A percentile compares a stretch with the other conserved stretches of the same genome.
Evolutionary conservation across 2,113 vertebrate species (phyloP).

Genomic region (Sminthopsis crassicaudata): DNA sequence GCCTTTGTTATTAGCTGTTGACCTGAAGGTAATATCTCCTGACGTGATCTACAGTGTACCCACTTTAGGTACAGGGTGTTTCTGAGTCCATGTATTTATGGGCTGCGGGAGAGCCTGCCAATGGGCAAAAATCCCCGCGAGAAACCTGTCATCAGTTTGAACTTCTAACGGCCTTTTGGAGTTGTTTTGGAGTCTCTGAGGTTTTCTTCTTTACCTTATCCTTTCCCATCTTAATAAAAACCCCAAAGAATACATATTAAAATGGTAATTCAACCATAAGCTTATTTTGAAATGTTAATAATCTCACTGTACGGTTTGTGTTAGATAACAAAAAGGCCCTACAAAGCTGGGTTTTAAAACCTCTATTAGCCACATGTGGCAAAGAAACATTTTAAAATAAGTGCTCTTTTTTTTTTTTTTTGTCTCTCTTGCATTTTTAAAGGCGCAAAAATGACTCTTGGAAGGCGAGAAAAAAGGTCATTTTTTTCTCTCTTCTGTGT

Average conservation of each 20-base stretch:
- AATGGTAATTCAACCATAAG: constrained; percentile 18
- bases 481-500: not conserved
- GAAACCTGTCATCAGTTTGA: not conserved
- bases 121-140: not conserved
- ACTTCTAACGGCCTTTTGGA: not conserved
- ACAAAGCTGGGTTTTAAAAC: not conserved
- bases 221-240: not conserved
- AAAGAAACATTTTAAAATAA: constrained; percentile 36
- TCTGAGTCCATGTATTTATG: not conserved
- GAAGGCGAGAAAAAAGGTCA: not conserved
- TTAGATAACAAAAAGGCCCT: not conserved
- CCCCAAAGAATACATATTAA: constrained; percentile 35
- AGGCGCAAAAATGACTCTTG: constrained; percentile 34
- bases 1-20: not conserved
- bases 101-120: not conserved
- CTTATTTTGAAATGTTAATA: constrained; percentile 22
- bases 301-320: not conserved
- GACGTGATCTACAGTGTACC: not conserved
- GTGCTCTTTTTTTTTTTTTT: not conserved
- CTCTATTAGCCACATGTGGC: not conserved
- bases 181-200: not conserved
- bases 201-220: not conserved
- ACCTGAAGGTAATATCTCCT: not conserved
- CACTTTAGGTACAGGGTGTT: constrained; percentile 25
- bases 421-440: constrained; percentile 25